Percentiles rank a stretch among this genome's conserved stretches.
Evolutionary conservation across 2,797 vertebrate genomes (phyloP).

Genomic region (Phrynocephalus vlangalii): DNA sequence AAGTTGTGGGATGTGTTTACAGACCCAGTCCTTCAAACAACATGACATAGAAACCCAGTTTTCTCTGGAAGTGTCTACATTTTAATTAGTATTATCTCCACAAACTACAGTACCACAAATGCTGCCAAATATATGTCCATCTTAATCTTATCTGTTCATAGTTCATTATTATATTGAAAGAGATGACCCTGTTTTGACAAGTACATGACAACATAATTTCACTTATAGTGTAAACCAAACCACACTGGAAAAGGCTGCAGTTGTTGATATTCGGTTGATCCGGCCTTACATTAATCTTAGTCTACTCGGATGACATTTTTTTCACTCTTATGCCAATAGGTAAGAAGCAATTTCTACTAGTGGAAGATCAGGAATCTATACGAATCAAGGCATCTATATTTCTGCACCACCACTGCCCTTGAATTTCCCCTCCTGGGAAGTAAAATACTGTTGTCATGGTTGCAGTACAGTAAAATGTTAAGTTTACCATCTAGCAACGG

Average conservation of each 20-base stretch:
- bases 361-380: constrained; percentile 3
- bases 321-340: not conserved
- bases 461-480: constrained; percentile 4
- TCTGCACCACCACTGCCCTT: constrained; percentile 20
- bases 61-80: not conserved
- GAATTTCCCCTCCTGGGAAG: constrained; percentile 34
- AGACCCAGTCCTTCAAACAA: no score
- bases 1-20: no score
- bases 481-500: not conserved
- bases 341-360: constrained; percentile 8
- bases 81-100: not conserved
- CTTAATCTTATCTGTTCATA: not conserved
- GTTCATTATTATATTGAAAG: not conserved
- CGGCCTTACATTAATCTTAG: not conserved
- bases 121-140: not conserved
- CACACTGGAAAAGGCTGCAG: not conserved
- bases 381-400: not conserved
- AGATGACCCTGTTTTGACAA: not conserved
- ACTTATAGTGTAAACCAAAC: not conserved
- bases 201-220: not conserved
- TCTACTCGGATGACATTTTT: not conserved
- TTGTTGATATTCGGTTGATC: not conserved
- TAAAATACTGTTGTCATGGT: not conserved
- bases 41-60: not conserved
- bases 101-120: not conserved